Evolutionary conservation across 2,888 invertebrate species (phyloP).

Genomic region (Quadroppia sp.): DNA sequence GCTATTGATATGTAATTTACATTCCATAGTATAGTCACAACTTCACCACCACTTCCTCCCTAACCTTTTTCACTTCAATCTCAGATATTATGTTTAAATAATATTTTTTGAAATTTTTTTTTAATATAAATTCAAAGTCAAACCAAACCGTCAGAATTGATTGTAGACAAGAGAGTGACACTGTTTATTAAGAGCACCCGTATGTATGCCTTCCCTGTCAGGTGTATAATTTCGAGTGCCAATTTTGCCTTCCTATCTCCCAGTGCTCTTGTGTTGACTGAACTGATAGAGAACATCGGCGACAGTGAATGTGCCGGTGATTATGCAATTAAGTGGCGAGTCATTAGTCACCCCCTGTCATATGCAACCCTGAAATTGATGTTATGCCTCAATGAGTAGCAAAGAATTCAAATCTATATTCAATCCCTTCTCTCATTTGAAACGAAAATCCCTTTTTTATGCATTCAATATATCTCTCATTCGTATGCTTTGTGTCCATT

Average conservation of each 20-base stretch:
- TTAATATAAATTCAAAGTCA: too few relatives aligned
- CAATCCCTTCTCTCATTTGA: neutral
- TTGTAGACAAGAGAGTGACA: too few relatives aligned
- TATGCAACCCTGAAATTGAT: neutral
- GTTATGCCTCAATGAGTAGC: neutral
- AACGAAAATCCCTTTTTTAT: neutral
- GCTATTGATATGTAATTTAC: neutral
- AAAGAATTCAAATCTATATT: constrained; percentile 6
- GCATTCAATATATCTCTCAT: neutral
- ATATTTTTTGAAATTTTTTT: too few relatives aligned
- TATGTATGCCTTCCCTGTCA: neutral
- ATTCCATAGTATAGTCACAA: neutral
- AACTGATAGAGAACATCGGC: too few relatives aligned
- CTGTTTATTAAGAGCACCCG: neutral
- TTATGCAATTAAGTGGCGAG: constrained; percentile 22
- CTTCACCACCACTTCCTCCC: constrained; percentile 5
- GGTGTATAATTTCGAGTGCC: neutral
- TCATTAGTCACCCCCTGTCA: neutral
- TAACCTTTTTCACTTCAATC: neutral
- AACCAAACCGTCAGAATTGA: too few relatives aligned
- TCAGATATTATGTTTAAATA: too few relatives aligned
- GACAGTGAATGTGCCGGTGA: neutral
- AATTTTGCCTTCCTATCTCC: neutral
- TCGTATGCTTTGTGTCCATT: too few relatives aligned
- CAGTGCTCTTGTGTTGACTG: neutral